Base-by-base conservation (phyloP, 2,888 invertebrate species). In the Cremastinae sp. region DNA sequence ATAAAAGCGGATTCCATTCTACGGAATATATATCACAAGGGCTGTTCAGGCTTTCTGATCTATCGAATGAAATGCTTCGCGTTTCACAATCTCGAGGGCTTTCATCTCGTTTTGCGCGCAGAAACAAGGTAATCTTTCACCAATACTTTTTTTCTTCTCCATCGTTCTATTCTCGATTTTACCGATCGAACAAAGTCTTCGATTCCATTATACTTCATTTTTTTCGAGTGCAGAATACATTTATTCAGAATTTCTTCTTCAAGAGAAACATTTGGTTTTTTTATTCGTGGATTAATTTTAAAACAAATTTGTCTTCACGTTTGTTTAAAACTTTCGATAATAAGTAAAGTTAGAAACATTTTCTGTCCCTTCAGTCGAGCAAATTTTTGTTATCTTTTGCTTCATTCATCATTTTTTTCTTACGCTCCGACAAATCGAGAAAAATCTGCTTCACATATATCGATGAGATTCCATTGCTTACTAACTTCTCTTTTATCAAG, bases 1-100 rank as follows among this genome's bases (percentile, higher is more conserved):
- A 56, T 53, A 75, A 73, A 70, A 75, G 69, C 64, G 58, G n/a
- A 51, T 61, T 66, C 59, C 58, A 75, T 68, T 35, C 53, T 14
- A 14, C 47, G 56, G 51, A 58, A 62, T 37, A 61, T n/a, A n/a
- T 59, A 45, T 62, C 28, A 22, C 16, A 22, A 43, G 58, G 22
- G 22, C 51, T 65, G 47, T 61, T 70, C 59, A 39, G 18, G 28
- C 22, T 41, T 47, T 56, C 76, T 55, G 47, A 78, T 66, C 71
- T 51, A 55, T 51, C 65, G 74, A 62, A 65, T 61, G 59, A 20
- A 51, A 61, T 61, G 61, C 53, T 68, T 37, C 39, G 41, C 12
- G 7, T 72, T 69, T 53, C 37, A 68, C 64, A 43, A 68, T 55
- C 59, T 47, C 41, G 28, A 53, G 28, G 39, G 12, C 16, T 68